Evolutionary conservation across 2,797 vertebrate species (phyloP), one percentile per base, ranked within the genome.

Genomic region (Linurgus olivaceus): DNA sequence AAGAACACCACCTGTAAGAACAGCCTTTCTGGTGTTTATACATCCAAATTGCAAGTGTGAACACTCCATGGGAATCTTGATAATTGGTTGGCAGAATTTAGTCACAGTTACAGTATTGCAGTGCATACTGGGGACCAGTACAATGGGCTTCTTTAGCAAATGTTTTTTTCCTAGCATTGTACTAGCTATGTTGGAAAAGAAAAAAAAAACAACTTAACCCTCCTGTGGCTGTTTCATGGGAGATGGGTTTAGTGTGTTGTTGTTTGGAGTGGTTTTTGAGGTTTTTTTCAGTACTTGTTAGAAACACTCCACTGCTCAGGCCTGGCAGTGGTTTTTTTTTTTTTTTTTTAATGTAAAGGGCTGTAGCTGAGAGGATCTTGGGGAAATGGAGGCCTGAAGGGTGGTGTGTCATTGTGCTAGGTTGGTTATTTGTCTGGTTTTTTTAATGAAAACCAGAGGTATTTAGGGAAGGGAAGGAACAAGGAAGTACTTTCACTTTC

Each of bases 141-240:
- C 44, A 11, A 42, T 38, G 20, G 8, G 51, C 68, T 80, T 88
- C 47, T 80, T 77, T 85, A 48, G 52, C 13, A 62, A 67, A 9
- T 16, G 2, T 3, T 52, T 70, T 44, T 40, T 67, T 47, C 54
- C 35, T 54, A 47, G 7, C 28, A 7, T 51, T 44, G 25, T 31
- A 52, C 10, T 31, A 4, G 48, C 11, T 28, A 4, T 37, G 5
- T 29, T 74, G 38, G 19, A 15, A 42, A 65, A 61, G 12, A 1
- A 47, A 28, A 11, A 37, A 35, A 14, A 14, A 2, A 1, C 1
- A 3, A 5, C 5, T 6, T 12, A 48, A 29, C 5, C 2, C 6
- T 55, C 7, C 45, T 72, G 38, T 70, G 55, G 19, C 28, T 55
- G 5, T 59, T 73, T 71, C 10, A 6, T 45, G 47, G 58, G 51